Base-by-base conservation (phyloP, 2,113 vertebrate genomes). In the Spheniscus mendiculus region DNA sequence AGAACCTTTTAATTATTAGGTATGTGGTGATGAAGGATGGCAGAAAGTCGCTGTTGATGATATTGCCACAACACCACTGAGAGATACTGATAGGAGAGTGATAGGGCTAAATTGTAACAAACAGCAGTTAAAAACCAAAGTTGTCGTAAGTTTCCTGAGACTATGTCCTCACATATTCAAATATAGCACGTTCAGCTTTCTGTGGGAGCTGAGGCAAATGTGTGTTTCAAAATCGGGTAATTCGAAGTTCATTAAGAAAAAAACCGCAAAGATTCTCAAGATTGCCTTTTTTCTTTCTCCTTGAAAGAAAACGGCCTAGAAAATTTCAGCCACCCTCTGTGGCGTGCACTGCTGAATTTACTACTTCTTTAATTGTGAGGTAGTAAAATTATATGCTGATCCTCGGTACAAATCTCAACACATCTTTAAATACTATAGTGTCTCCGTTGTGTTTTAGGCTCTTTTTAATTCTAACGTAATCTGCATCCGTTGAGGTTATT, bases 81-180 rank as follows among this genome's bases (percentile, higher is more conserved):
- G 34, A n/a, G n/a, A n/a, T n/a, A n/a, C n/a, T n/a, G n/a, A n/a
- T n/a, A 21, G 23, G 49, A 62, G 47, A 34, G 14, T 29, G 52
- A 6, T 4, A 38, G 56, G 22, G 18, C 40, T 81, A 6, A 67
- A 63, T 49, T 59, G 26, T 7, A 42, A 42, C 4, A 15, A 36
- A 7, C 3, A 58, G 19, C 5, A 15, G 2, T 74, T 72, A 23
- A 0, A 12, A 85, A 59, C 13, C 13, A 11, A 58, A 65, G n/a
- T 22, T 44, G 6, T 47, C 8, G 0, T 27, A 32, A 70, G 26
- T 49, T 76, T 84, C 42, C 81, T 40, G 49, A 82, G 36, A 20
- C 22, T 0, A 0, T 27, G 14, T 12, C 22, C 0, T 2, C 10
- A 19, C 0, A 0, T 70, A 22, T 27, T 58, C 27, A 38, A 78